Evolutionary conservation across 2,113 vertebrate genomes (phyloP), one percentile per base, ranked within the genome.

Genomic region (Zapornia atra): DNA sequence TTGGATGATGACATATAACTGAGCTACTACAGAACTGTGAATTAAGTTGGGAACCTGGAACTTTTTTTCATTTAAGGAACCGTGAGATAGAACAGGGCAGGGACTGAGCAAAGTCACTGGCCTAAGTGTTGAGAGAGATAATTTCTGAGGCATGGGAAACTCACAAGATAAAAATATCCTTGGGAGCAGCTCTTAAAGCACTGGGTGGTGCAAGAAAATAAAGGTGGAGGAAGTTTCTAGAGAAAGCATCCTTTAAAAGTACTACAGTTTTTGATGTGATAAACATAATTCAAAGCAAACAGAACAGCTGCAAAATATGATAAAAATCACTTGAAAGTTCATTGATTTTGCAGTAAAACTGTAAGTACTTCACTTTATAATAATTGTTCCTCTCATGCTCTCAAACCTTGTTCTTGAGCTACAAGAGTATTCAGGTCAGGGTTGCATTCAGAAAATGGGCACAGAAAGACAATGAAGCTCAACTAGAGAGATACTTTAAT

Each of bases 281-380:
- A 96, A 97, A 97, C 93, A 95, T 92, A 80, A 97, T 97, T 97
- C 95, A 86, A 96, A 96, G 96, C 97, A 97, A 97, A 97, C 95
- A 93, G 96, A 98, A 98, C 98, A 98, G 97, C 97, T 98, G 98
- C 94, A 97, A 98, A 97, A 98, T 97, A 98, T 96, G 97, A 98
- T 98, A 98, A 98, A 98, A 98, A 98, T 98, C 98, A 98, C 98
- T 98, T 98, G 97, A 98, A 98, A 98, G 96, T 98, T 98, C 98
- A 98, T 98, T 98, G 98, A 98, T 98, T 98, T 98, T 98, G 97
- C 98, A 97, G 97, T 94, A 98, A 98, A 98, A 98, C 98, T 98
- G 97, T 96, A 98, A 98, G 98, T 97, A 98, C 98, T 98, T 98
- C 97, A 98, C 97, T 98, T 98, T 98, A 95, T 97, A 98, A 96